These are phyloP conservation scores for Drosophila melanogaster DNA, from an alignment of 1,140 invertebrate genomes.

Conservation along the genomic window Release_6_plus_ISO1_MT NT_037436.4:19109501-19110000, in stretches of 20 bases:
- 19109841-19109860: too few relatives aligned
- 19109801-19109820: too few relatives aligned
- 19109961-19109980: too few relatives aligned
- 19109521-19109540: conserved; percentile 24
- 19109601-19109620: conserved; percentile 53
- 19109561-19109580: conserved; percentile 71
- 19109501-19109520: conserved; percentile 6
- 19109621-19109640: conserved; percentile 13
- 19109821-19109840: too few relatives aligned
- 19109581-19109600: conserved; percentile 60
- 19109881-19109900: too few relatives aligned
- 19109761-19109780: not conserved
- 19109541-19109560: conserved; percentile 55
- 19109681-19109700: conserved; percentile 21
- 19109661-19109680: conserved; percentile 34
- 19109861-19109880: too few relatives aligned
- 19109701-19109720: conserved; percentile 7
- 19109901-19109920: not conserved
- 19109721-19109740: conserved; percentile 3
- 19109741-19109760: conserved; percentile 9
- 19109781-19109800: too few relatives aligned
- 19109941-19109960: too few relatives aligned
- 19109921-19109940: too few relatives aligned
- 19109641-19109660: conserved; percentile 22
- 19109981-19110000: not conserved